phyloP scores from a whole-genome alignment of 2,888 invertebrate genomes.

The Gymnosoma rotundatum region DNA sequence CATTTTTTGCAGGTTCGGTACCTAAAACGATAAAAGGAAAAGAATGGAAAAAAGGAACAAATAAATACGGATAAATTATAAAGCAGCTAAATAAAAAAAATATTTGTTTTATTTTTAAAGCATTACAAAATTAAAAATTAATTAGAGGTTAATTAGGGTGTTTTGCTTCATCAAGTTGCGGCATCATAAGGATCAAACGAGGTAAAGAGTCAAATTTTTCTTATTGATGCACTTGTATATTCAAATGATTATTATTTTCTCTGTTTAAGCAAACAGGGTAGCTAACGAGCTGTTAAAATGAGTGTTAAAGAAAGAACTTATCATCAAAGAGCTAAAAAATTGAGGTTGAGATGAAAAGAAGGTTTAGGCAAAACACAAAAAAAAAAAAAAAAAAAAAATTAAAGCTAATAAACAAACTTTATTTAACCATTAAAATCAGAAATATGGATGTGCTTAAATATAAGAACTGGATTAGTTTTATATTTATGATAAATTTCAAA shows the following conservation, averaged over 20 bases:
- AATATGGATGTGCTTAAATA: too few relatives aligned
- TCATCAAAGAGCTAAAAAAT: conserved; percentile 2
- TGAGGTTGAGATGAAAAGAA: conserved; percentile 1
- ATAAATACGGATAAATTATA: conserved; percentile 63
- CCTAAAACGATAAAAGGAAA: conserved; percentile 76
- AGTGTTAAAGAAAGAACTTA: conserved; percentile 9
- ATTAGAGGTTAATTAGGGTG: conserved; percentile 63
- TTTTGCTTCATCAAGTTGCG: conserved; percentile 34
- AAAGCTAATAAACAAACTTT: too few relatives aligned
- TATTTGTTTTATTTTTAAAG: conserved; percentile 26
- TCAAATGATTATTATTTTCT: conserved; percentile 5
- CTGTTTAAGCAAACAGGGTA: neutral
- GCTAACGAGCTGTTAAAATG: neutral
- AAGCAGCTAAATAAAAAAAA: conserved; percentile 41
- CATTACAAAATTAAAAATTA: conserved; percentile 59
- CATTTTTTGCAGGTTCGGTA: conserved; percentile 81
- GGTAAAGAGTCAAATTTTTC: conserved; percentile 14
- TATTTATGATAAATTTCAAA: too few relatives aligned
- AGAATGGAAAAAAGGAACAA: conserved; percentile 42
- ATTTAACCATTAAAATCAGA: too few relatives aligned
- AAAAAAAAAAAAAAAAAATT: too few relatives aligned
- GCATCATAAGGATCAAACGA: conserved; percentile 3
- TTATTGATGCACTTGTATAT: conserved; percentile 7
- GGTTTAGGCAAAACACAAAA: too few relatives aligned
- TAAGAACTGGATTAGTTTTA: too few relatives aligned